Evolutionary conservation across 2,888 invertebrate species (phyloP), one percentile per base, ranked within the genome.

Genomic region (Hanleya hanleyi): DNA sequence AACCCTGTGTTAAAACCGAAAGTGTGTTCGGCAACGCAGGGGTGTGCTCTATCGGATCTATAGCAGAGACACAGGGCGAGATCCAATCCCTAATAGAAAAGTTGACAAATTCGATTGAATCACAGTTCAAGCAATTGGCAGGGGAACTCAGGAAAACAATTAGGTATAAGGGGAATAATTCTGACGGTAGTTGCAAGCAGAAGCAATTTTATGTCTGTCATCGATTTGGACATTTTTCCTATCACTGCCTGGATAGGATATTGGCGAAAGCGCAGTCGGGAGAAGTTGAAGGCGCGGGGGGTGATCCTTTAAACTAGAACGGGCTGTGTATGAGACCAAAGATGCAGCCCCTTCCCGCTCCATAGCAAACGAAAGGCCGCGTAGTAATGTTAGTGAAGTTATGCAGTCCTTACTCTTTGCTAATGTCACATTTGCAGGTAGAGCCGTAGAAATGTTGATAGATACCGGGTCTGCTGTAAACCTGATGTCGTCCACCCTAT

Each of bases 241-340:
- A 51, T 22, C n/a, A 51, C 6, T 51, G 51, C 22, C 51, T 26
- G 7, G n/a, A 7, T 7, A 9, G 22, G 26, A 12, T 7, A 51
- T 7, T 7, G n/a, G 7, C 15, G 12, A 26, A 22, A n/a, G 12
- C 12, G 12, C 12, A 22, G 26, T 7, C 12, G 15, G 26, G 22
- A 12, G 7, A n/a, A 7, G 22, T 7, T 51, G 51, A 51, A n/a
- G 26, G 9, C 22, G 7, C n/a, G n/a, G n/a, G n/a, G n/a, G n/a
- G n/a, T n/a, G n/a, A n/a, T 51, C 15, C 51, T 12, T 51, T 51
- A 51, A 51, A 22, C 51, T 51, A 51, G 26, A 22, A 12, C 12
- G 51, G 51, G 51, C 51, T 51, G 51, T 51, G 51, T 51, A 12
- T 51, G 51, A 22, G 51, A 26, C 26, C 51, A 22, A 51, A 51